Evolutionary conservation across 2,888 invertebrate genomes (phyloP).

Genomic region (Zygaena filipendulae): DNA sequence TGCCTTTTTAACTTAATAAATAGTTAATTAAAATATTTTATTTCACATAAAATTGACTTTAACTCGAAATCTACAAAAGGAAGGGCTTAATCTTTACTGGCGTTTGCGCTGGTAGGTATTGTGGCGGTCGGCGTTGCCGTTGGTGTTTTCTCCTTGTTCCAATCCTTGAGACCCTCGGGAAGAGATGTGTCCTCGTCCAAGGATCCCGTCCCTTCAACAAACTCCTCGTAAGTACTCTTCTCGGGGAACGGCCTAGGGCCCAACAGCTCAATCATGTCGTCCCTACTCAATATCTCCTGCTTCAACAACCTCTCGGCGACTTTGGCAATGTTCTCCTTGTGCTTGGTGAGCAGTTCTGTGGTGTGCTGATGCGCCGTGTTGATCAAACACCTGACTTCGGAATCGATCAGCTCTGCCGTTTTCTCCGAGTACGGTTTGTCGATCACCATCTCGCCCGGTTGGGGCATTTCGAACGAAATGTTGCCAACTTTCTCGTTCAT

Average conservation of each 20-base stretch:
- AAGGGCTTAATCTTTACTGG: conserved; percentile 42
- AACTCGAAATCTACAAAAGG: conserved; percentile 32
- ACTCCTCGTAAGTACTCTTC: conserved; percentile 99
- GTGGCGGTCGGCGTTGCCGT: conserved; percentile 27
- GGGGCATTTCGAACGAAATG: conserved; percentile 95
- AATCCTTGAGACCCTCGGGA: conserved; percentile 94
- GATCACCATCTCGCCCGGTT: conserved; percentile 90
- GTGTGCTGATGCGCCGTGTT: conserved; percentile 83
- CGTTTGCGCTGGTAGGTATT: conserved; percentile 27
- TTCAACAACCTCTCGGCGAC: conserved; percentile 89
- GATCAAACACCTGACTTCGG: conserved; percentile 77
- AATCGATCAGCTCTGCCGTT: conserved; percentile 95
- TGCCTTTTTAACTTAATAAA: conserved; percentile 48
- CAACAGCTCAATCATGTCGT: conserved; percentile 97
- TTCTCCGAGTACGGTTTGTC: conserved; percentile 98
- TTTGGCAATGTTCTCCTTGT: conserved; percentile 89
- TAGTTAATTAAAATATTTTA: conserved; percentile 48
- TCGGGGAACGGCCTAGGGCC: conserved; percentile 97
- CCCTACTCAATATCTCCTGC: conserved; percentile 93
- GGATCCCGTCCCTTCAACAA: conserved; percentile 98
- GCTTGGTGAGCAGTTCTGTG: conserved; percentile 76
- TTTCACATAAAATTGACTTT: conserved; percentile 48
- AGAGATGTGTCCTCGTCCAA: conserved; percentile 95
- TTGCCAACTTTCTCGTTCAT: conserved; percentile 99
- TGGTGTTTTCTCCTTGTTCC: conserved; percentile 81